These are phyloP conservation scores for Arctopsyche grandis DNA, from an alignment of 1,140 invertebrate species.

Conservation along the genomic window DNA sequence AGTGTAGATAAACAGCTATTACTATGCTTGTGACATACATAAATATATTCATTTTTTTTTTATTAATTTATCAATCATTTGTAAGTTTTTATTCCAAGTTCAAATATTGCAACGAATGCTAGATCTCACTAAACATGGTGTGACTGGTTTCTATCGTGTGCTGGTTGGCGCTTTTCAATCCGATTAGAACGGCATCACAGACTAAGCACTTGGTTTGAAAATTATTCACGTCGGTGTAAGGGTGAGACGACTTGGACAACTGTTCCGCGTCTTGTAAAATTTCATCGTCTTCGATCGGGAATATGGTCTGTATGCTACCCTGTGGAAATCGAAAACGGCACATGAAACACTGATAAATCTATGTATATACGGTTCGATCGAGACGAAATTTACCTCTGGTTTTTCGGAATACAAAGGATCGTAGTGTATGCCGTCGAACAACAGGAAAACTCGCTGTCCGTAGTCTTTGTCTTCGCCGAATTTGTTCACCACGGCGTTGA, in stretches of 20 bases:
- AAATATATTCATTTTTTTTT: too few species aligned
- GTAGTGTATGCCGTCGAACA: slow-evolving; percentile 97
- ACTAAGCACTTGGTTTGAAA: slow-evolving; percentile 86
- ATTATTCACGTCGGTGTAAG: slow-evolving; percentile 89
- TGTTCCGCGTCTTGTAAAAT: slow-evolving; percentile 83
- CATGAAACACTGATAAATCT: background rate
- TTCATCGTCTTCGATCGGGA: slow-evolving; percentile 77
- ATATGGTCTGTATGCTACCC: slow-evolving; percentile 81
- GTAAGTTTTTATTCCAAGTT: too few species aligned
- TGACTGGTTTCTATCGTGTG: slow-evolving; percentile 90
- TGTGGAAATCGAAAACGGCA: slow-evolving; percentile 58
- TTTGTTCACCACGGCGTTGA: slow-evolving; percentile 88
- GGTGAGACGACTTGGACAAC: slow-evolving; percentile 75
- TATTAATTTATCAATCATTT: too few species aligned
- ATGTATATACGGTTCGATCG: background rate
- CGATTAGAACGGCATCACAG: slow-evolving; percentile 79
- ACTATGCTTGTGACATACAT: too few species aligned
- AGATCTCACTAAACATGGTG: slow-evolving; percentile 87
- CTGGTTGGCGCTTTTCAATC: slow-evolving; percentile 81
- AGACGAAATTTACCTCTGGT: background rate
- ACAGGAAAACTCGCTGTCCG: slow-evolving; percentile 83
- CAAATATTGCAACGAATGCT: slow-evolving; percentile 54
- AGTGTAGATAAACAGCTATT: too few species aligned
- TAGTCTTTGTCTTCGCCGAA: slow-evolving; percentile 95
- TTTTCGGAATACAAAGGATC: slow-evolving; percentile 90